Conservation (phyloP, 64 coral and sea anemone genomes). For the Dendronephthya gigantea region DNA sequence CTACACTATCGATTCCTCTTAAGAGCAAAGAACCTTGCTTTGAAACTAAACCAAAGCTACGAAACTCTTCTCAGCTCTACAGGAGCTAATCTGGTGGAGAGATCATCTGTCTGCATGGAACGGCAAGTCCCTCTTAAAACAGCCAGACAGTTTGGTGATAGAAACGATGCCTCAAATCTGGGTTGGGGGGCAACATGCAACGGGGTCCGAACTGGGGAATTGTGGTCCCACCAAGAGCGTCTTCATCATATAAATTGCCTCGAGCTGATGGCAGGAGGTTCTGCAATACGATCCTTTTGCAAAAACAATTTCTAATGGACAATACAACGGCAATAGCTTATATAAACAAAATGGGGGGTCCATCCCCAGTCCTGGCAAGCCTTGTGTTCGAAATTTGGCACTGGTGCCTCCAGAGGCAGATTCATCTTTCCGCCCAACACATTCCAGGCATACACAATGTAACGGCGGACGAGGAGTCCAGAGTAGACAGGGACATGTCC, state of each 20-base stretch:
- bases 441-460: not conserved
- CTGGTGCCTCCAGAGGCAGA: not conserved
- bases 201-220: not conserved
- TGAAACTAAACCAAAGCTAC: not conserved
- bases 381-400: not conserved
- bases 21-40: too few relatives aligned
- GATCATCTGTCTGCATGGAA: not conserved
- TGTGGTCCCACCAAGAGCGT: not conserved
- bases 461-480: not conserved
- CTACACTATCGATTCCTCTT: not conserved
- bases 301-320: not conserved
- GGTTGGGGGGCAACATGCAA: not conserved
- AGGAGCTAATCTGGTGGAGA: not conserved
- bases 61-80: not conserved
- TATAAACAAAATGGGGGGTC: not conserved
- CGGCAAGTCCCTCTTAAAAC: too few relatives aligned
- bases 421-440: too few relatives aligned
- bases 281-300: not conserved
- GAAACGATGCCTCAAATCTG: not conserved
- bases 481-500: not conserved
- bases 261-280: not conserved
- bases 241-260: not conserved
- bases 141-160: too few relatives aligned
- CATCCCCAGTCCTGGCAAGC: not conserved
- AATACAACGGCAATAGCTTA: constrained; percentile 2